Conservation (phyloP, 2,113 vertebrate genomes). For the Notarius lentiginosus region DNA sequence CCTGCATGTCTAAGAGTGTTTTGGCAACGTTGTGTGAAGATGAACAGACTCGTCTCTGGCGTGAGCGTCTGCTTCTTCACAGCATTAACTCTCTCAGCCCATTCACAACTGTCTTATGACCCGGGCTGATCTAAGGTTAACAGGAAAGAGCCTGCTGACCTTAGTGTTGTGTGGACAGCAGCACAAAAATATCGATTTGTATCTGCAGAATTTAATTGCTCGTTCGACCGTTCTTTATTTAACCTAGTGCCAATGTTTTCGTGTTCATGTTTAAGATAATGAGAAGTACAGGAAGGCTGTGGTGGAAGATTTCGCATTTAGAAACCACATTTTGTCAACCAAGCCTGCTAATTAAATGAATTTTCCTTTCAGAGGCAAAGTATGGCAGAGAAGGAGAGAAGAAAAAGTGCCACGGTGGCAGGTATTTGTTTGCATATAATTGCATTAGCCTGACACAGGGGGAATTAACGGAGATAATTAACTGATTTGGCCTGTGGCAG, state of each 20-base stretch:
- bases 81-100: slow-evolving; percentile 31
- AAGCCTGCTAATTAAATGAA: slow-evolving; percentile 51
- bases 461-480: slow-evolving; percentile 71
- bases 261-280: neutral
- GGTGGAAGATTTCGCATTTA: slow-evolving; percentile 17
- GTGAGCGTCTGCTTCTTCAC: slow-evolving; percentile 34
- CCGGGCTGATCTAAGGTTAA: slow-evolving; percentile 39
- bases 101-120: slow-evolving; percentile 35
- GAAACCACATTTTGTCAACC: slow-evolving; percentile 35
- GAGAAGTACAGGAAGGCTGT: neutral
- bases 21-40: slow-evolving; percentile 37
- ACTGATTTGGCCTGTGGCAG: slow-evolving; percentile 70
- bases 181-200: slow-evolving; percentile 19
- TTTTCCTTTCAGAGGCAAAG: slow-evolving; percentile 51
- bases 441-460: slow-evolving; percentile 65
- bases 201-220: neutral
- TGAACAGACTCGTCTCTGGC: slow-evolving; percentile 37
- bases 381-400: slow-evolving; percentile 24
- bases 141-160: slow-evolving; percentile 27
- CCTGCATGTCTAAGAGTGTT: slow-evolving; percentile 35
- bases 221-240: neutral
- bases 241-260: neutral
- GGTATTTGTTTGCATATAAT: slow-evolving; percentile 69
- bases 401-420: slow-evolving; percentile 59
- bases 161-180: slow-evolving; percentile 17